Conservation (phyloP, 2,797 vertebrate genomes). For the Cyclura pinguis region DNA sequence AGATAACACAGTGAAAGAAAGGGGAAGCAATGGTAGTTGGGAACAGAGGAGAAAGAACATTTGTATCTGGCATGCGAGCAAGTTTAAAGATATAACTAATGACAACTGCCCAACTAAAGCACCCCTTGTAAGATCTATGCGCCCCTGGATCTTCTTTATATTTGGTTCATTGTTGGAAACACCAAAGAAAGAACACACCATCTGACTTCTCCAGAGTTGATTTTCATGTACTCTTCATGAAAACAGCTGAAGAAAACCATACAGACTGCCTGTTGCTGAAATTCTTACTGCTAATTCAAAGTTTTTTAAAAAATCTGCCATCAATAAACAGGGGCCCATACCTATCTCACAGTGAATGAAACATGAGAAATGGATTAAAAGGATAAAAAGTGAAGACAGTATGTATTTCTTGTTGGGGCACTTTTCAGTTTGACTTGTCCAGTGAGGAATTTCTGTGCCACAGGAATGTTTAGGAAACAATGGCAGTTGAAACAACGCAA, state of each 20-base stretch:
- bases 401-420: not conserved
- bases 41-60: constrained; percentile 13
- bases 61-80: constrained; percentile 38
- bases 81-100: constrained; percentile 50
- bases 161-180: not conserved
- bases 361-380: not conserved
- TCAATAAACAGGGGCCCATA: not conserved
- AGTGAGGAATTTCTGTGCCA: not conserved
- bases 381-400: not conserved
- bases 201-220: not conserved
- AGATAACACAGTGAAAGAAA: constrained; percentile 69
- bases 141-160: not conserved
- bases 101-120: constrained; percentile 57
- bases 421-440: not conserved
- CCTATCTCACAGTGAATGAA: not conserved
- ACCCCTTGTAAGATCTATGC: not conserved
- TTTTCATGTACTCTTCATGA: constrained; percentile 1
- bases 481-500: not conserved
- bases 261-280: not conserved
- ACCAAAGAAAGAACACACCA: not conserved
- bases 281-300: not conserved
- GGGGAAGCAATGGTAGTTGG: constrained; percentile 40
- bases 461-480: not conserved
- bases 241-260: not conserved
- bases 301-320: not conserved